Base-by-base conservation (phyloP, 53 echinoderm and acorn worm genomes). In the Echinometra lucunter region DNA sequence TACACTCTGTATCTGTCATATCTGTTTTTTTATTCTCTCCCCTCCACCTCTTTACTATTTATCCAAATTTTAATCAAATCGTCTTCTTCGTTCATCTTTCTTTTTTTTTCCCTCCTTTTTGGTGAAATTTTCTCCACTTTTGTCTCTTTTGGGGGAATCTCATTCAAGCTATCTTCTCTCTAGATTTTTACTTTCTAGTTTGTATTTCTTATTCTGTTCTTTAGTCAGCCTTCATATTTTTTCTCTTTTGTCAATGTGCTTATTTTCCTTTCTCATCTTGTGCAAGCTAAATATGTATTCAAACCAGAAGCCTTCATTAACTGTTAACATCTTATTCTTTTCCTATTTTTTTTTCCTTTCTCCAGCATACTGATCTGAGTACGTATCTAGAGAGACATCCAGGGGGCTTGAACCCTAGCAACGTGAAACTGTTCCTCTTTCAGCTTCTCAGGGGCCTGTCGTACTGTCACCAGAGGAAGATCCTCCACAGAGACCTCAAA, bases 401-500 rank as follows among this genome's bases (percentile, higher is more conserved):
- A 9, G 98, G 99, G 0, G 98, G 99, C 44, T 91, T 99, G 72
- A 98, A 99, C 91, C 96, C 96, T 13, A 92, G 91, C 94, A 99
- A 99, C 81, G 98, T 97, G 40, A 95, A 96, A 60, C 96, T 99
- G 94, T 99, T 99, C 74, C 97, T 98, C 82, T 99, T 97, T 93
- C 99, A 99, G 93, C 96, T 99, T 23, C 82, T 99, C 85, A 95
- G 99, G 45, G 99, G 99, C 17, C 90, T 99, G 30, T 96, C 97
- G 0, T 99, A 95, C 95, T 98, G 98, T 78, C 99, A 99, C 89
- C 94, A 95, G 74, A 66, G 97, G 19, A 95, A 94, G 82, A 98
- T 99, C 83, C 96, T 99, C 49, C 99, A 99, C 75, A 66, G 99
- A 94, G 99, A 99, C 88, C 95, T 99, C 67, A 99, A 99, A 80